Conservation (phyloP, 2,113 vertebrate species). For the Rhineura floridana region DNA sequence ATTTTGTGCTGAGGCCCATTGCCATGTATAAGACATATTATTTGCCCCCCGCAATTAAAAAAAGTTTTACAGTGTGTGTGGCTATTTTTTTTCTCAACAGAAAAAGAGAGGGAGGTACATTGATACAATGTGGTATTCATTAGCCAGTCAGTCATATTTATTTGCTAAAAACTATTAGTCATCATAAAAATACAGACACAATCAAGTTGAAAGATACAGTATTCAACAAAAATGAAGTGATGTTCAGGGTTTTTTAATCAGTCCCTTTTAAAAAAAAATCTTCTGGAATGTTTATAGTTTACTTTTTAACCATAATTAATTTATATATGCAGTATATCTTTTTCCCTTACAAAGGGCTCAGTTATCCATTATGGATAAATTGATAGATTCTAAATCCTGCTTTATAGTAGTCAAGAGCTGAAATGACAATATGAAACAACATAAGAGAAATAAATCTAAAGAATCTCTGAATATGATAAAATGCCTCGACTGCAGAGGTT, state of each 20-base stretch:
- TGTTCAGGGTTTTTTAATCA: background rate
- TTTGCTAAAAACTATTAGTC: too few relatives aligned
- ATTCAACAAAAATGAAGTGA: background rate
- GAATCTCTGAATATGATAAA: constrained; percentile 61
- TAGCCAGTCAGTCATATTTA: too few relatives aligned
- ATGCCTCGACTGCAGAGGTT: background rate
- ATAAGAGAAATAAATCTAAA: constrained; percentile 43
- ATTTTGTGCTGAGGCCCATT: constrained; percentile 56
- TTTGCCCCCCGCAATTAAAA: constrained; percentile 50
- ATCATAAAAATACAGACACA: too few relatives aligned
- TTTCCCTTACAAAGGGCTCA: constrained; percentile 40
- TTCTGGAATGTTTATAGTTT: constrained; percentile 53
- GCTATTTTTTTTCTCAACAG: constrained; percentile 55
- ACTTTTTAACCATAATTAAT: background rate
- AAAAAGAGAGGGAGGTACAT: constrained; percentile 31
- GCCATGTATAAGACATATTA: constrained; percentile 61
- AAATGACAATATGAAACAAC: constrained; percentile 30
- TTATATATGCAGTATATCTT: constrained; percentile 26
- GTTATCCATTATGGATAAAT: constrained; percentile 56
- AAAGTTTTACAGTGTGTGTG: constrained; percentile 60
- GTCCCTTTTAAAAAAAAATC: background rate
- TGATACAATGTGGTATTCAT: background rate
- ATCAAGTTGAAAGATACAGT: too few relatives aligned
- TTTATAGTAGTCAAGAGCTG: constrained; percentile 54
- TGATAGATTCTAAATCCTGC: constrained; percentile 49